Evolutionary conservation across 2,888 invertebrate genomes (phyloP), one percentile per base, ranked within the genome.

Genomic region (Lomographa bimaculata): DNA sequence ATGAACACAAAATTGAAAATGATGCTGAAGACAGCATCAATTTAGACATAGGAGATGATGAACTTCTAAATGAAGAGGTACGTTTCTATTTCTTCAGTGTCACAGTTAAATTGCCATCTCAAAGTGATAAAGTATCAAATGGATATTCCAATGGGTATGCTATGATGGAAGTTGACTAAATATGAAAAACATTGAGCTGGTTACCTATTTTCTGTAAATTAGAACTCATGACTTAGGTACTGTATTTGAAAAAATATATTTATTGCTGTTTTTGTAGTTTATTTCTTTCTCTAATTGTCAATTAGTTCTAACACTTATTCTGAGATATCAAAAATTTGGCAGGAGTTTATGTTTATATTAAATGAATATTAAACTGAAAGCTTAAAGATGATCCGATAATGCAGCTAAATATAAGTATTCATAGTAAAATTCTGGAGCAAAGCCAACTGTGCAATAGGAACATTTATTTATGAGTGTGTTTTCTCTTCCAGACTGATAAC

Each of bases 21-120:
- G 94, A 94, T 68, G 93, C 93, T 53, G 95, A 95, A 63, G 95
- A 95, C 79, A 94, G 95, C 18, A 93, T 95, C 41, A 94, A 95
- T 72, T 85, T 95, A 57, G 94, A 94, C 42, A 92, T 95, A 72
- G 95, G 94, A 20, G 95, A 95, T 79, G 95, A 95, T 75, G 95
- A 95, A 83, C 89, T 95, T 44, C 91, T 95, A 42, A 94, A 93
- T 74, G 94, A 94, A 78, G 94, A 95, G 92, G 95, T 94, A 90
- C 67, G 78, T 80, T 86, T 79, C 60, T 86, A 86, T 87, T 70
- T 87, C 78, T 86, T 86, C 81, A 79, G 68, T 52, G 77, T 87
- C 49, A 78, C 80, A 37, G 75, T 85, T 53, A 71, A 71, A 52
- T 64, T 87, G 46, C 76, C 81, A 23, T 50, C 65, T 24, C 48